Evolutionary conservation across 2,797 vertebrate genomes (phyloP).

Genomic region (Euphonia xanthogaster): DNA sequence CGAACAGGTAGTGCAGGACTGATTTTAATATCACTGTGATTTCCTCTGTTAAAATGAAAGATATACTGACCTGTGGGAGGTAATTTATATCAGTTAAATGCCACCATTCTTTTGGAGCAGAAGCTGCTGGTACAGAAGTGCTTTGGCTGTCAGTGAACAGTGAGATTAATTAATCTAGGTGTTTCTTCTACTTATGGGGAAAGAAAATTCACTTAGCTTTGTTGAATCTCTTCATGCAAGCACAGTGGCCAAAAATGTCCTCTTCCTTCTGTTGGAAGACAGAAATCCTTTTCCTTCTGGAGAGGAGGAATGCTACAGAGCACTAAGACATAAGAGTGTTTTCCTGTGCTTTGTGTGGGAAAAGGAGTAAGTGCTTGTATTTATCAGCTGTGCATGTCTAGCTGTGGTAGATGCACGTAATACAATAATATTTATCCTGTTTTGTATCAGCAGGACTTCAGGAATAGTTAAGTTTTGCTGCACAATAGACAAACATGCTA

Average conservation of each 20-base stretch:
- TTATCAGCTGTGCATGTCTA: background rate
- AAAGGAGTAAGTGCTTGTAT: background rate
- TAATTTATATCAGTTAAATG: background rate
- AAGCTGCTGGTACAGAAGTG: background rate
- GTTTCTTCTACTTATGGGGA: background rate
- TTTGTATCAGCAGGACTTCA: background rate
- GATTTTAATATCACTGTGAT: background rate
- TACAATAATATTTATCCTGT: background rate
- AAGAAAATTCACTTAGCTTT: background rate
- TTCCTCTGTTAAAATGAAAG: background rate
- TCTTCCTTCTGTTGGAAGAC: background rate
- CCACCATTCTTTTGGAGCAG: background rate
- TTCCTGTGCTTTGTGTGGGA: background rate
- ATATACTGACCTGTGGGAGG: background rate
- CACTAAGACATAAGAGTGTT: background rate
- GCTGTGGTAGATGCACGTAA: background rate
- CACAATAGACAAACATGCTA: background rate
- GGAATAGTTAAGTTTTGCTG: background rate
- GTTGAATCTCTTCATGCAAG: background rate
- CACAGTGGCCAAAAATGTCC: background rate
- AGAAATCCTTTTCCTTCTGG: background rate
- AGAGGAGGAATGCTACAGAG: background rate
- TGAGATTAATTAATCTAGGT: background rate
- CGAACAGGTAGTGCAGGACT: background rate
- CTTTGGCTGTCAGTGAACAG: background rate